Conservation (phyloP, 1,140 invertebrate genomes). For the Varroa destructor region DNA sequence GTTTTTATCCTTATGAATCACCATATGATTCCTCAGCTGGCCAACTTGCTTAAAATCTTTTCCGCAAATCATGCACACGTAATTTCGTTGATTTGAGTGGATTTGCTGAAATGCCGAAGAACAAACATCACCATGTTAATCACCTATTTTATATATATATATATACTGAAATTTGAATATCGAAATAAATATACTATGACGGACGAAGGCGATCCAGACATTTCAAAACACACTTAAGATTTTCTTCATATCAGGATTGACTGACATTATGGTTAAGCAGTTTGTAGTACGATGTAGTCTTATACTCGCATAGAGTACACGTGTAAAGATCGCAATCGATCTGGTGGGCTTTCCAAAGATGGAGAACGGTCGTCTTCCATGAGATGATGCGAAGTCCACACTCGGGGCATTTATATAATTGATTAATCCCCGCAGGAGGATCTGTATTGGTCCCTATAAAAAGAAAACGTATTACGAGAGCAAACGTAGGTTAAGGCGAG, state of each 20-base stretch:
- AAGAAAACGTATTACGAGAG: too few relatives aligned
- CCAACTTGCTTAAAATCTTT: constrained; percentile 52
- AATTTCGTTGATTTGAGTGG: constrained; percentile 49
- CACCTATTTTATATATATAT: too few relatives aligned
- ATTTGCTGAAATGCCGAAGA: constrained; percentile 42
- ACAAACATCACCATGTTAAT: background rate
- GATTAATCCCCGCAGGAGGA: constrained; percentile 9
- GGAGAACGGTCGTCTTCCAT: constrained; percentile 37
- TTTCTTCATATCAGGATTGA: too few relatives aligned
- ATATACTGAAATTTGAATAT: too few relatives aligned
- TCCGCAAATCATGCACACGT: constrained; percentile 49
- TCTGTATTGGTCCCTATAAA: background rate
- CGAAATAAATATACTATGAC: background rate
- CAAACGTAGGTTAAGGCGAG: too few relatives aligned
- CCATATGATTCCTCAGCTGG: constrained; percentile 51
- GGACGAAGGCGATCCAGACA: background rate
- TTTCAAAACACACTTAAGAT: background rate
- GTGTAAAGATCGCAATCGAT: constrained; percentile 54
- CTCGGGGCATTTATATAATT: constrained; percentile 18
- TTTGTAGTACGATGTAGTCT: constrained; percentile 39
- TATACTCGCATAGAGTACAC: constrained; percentile 49
- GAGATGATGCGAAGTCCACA: constrained; percentile 16
- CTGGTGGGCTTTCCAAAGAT: constrained; percentile 54
- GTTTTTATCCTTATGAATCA: constrained; percentile 46
- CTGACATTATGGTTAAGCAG: constrained; percentile 44